Evolutionary conservation across 2,797 vertebrate species (phyloP).

Genomic region (Falco cherrug): DNA sequence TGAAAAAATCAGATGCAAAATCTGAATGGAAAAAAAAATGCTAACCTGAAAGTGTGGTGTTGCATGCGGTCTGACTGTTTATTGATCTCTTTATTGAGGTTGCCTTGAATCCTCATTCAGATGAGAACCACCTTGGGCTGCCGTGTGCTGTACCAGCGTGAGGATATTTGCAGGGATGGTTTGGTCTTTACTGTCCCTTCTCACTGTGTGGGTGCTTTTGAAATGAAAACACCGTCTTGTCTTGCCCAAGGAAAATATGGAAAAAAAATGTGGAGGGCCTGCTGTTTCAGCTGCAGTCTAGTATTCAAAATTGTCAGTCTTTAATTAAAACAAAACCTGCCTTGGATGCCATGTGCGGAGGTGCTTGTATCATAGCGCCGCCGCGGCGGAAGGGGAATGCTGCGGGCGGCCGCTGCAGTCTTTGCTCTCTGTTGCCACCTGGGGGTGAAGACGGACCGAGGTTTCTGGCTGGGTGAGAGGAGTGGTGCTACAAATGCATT

Average conservation of each 20-base stretch:
- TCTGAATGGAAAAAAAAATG: background rate
- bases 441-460: background rate
- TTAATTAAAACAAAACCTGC: background rate
- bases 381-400: rapidly evolving
- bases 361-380: background rate
- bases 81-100: background rate
- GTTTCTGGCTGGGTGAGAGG: background rate
- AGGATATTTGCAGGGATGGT: background rate
- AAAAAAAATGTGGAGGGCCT: background rate
- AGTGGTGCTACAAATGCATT: background rate
- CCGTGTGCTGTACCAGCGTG: background rate
- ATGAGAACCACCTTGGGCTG: background rate
- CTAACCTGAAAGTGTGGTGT: background rate
- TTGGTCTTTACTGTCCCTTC: background rate
- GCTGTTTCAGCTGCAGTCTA: background rate
- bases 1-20: background rate
- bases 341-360: background rate
- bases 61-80: background rate
- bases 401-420: background rate
- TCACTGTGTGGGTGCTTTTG: background rate
- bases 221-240: background rate
- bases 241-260: background rate
- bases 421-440: constrained; percentile 29
- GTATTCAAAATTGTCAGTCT: background rate
- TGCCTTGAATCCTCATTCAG: background rate